Evolutionary conservation across 1,140 invertebrate genomes (phyloP).

Genomic region (Dendroctonus ponderosae): DNA sequence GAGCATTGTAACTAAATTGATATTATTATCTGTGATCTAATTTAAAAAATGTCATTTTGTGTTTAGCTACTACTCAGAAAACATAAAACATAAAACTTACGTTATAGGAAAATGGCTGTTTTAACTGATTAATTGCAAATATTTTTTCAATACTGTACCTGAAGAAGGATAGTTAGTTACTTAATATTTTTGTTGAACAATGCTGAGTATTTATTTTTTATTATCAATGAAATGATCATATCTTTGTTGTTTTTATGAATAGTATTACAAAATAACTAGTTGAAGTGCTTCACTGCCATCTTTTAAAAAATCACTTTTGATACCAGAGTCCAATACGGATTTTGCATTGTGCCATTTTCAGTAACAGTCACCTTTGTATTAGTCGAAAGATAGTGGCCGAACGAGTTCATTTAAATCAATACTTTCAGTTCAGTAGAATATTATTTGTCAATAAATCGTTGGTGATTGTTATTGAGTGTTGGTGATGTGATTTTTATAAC

Average conservation of each 20-base stretch:
- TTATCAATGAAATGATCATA: slow-evolving; percentile 33
- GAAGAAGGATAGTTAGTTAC: slow-evolving; percentile 35
- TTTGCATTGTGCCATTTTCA: slow-evolving; percentile 21
- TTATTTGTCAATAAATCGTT: neutral
- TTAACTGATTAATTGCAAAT: slow-evolving; percentile 5
- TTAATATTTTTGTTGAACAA: slow-evolving; percentile 31
- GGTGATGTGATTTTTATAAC: neutral
- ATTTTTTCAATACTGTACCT: slow-evolving; percentile 30
- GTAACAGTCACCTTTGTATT: slow-evolving; percentile 23
- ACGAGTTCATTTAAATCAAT: neutral
- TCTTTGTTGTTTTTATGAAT: slow-evolving; percentile 38
- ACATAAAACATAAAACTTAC: neutral
- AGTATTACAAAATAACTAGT: slow-evolving; percentile 25
- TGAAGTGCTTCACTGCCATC: slow-evolving; percentile 39
- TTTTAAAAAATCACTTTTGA: slow-evolving; percentile 27
- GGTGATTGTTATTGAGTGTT: slow-evolving; percentile 20
- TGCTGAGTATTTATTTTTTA: slow-evolving; percentile 38
- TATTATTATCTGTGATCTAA: slow-evolving; percentile 21
- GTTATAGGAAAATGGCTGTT: slow-evolving; percentile 15
- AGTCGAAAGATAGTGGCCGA: neutral
- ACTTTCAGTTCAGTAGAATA: neutral
- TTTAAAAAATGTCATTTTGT: neutral
- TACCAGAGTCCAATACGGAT: slow-evolving; percentile 2
- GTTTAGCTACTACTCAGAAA: neutral
- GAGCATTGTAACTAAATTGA: slow-evolving; percentile 2